phyloP scores from a whole-genome alignment of 1,140 invertebrate species.

The Chionoecetes opilio region DNA sequence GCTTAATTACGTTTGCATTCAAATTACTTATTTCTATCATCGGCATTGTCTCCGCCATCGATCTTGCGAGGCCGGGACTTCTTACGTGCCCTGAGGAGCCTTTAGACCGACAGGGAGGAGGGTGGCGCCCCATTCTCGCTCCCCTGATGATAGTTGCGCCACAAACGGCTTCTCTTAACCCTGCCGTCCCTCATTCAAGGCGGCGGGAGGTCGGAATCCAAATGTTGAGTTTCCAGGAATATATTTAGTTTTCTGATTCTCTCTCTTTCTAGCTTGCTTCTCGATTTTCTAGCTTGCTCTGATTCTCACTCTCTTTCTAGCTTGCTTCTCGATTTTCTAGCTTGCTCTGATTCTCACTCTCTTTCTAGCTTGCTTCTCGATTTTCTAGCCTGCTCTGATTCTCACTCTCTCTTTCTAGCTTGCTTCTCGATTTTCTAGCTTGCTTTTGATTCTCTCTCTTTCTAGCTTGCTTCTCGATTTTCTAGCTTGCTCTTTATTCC shows the following conservation, averaged over 20 bases:
- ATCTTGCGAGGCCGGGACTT: constrained; percentile 35
- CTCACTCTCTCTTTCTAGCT: background rate
- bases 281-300: too few species aligned
- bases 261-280: constrained; percentile 12
- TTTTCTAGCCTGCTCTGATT: background rate
- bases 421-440: too few species aligned
- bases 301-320: too few species aligned
- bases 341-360: too few species aligned
- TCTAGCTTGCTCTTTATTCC: too few species aligned
- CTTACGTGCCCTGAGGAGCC: background rate
- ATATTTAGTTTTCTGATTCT: background rate
- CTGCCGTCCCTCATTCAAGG: background rate
- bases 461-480: too few species aligned
- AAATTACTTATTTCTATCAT: constrained; percentile 79
- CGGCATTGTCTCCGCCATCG: constrained; percentile 77
- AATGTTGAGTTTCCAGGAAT: background rate
- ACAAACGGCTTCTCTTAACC: background rate
- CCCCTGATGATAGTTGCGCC: background rate
- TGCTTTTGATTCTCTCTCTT: too few species aligned
- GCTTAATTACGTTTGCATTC: constrained; percentile 80
- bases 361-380: too few species aligned
- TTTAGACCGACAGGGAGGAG: background rate
- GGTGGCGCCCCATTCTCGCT: background rate
- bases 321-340: too few species aligned
- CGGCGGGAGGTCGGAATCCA: background rate